A percentile compares a stretch with the other conserved stretches of the same genome.
phyloP scores from a whole-genome alignment of 2,113 vertebrate genomes.

The Psephotus haematonotus region DNA sequence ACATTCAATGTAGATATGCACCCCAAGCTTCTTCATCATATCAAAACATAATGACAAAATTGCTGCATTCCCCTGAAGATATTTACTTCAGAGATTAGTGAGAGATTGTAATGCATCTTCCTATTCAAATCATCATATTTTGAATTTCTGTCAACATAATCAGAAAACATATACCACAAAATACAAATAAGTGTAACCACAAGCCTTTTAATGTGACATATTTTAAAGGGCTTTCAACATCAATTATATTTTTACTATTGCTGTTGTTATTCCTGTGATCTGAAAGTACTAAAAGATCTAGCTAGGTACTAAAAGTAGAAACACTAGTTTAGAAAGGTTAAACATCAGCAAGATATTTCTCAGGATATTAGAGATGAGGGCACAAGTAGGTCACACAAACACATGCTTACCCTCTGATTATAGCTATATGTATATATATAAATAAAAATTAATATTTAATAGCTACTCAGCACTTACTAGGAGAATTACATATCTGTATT shows the following conservation, averaged over 20 bases:
- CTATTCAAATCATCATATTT: neutral
- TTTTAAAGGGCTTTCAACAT: neutral
- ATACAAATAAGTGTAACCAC: neutral
- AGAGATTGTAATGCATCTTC: neutral
- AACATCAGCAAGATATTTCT: neutral
- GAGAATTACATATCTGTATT: neutral
- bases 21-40: neutral
- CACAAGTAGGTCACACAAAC: neutral
- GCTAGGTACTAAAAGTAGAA: neutral
- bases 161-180: neutral
- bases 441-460: neutral
- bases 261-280: neutral
- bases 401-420: neutral
- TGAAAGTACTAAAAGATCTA: neutral
- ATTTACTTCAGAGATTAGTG: neutral
- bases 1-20: neutral
- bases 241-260: neutral
- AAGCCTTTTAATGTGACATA: neutral
- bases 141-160: neutral
- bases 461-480: neutral
- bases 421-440: too few species aligned
- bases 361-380: neutral
- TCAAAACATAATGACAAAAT: neutral
- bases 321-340: neutral
- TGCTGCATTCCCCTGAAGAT: neutral